Conservation (phyloP, 2,113 vertebrate species). For the Dromaius novaehollandiae region DNA sequence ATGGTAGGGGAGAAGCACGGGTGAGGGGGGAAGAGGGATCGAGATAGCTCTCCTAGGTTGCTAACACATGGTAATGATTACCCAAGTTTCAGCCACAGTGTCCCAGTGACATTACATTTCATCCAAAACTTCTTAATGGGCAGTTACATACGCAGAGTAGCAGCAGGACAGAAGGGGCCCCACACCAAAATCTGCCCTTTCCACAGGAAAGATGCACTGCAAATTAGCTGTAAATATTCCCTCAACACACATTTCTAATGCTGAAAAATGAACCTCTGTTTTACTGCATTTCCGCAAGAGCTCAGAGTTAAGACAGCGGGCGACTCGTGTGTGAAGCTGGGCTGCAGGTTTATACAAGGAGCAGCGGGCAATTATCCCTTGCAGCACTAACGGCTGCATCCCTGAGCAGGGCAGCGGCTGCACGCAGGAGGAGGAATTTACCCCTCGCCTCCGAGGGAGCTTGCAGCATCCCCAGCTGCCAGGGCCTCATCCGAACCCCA, state of each 20-base stretch:
- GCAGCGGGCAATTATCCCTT: not conserved
- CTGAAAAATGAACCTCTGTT: not conserved
- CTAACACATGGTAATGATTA: not conserved
- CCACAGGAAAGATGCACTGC: not conserved
- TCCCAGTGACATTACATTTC: not conserved
- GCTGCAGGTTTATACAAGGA: not conserved
- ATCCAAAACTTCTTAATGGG: not conserved
- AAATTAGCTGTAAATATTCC: not conserved
- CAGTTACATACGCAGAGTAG: not conserved
- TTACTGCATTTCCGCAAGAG: not conserved
- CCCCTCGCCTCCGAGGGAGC: not conserved
- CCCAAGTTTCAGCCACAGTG: not conserved
- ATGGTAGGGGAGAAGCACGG: not conserved
- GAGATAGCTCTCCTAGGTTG: not conserved
- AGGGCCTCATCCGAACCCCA: not conserved
- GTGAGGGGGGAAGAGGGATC: accelerated
- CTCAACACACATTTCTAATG: not conserved
- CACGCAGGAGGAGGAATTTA: not conserved
- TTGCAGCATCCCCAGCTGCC: not conserved
- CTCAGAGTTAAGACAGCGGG: not conserved
- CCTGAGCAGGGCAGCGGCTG: not conserved
- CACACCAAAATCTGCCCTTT: accelerated
- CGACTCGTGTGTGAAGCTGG: not conserved
- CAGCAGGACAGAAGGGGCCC: not conserved
- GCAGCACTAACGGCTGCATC: not conserved